phyloP scores from a whole-genome alignment of 2,113 vertebrate genomes.

The Leptocoma aspasia region DNA sequence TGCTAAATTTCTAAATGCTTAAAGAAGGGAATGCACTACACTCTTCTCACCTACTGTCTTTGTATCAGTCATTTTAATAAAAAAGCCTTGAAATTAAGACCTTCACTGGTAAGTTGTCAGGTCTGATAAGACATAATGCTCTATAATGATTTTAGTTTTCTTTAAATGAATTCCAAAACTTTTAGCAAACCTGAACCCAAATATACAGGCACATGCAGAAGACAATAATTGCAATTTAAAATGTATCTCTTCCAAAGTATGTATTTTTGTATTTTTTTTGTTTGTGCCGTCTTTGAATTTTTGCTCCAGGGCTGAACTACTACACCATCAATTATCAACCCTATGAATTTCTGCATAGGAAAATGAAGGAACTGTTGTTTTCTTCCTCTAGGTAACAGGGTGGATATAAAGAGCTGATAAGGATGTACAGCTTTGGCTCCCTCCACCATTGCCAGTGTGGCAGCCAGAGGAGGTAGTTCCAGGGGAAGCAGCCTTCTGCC shows the following conservation, averaged over 20 bases:
- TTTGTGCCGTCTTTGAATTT: background rate
- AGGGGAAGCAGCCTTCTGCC: background rate
- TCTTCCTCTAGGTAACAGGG: background rate
- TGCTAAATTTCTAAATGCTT: background rate
- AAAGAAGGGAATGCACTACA: background rate
- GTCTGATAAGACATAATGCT: background rate
- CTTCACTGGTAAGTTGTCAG: background rate
- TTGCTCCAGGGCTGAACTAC: background rate
- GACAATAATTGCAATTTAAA: background rate
- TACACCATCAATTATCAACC: background rate
- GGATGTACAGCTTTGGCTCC: background rate
- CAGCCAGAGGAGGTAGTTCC: background rate
- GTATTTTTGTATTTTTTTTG: too few species aligned
- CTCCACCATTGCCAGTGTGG: background rate
- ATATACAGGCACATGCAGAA: background rate
- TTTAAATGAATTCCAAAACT: background rate
- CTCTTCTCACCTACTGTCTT: background rate
- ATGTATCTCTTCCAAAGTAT: background rate
- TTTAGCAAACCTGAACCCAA: background rate
- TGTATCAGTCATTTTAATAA: background rate
- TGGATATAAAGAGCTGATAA: background rate
- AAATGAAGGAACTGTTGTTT: background rate
- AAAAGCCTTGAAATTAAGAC: background rate
- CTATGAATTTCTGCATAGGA: background rate
- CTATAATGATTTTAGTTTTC: background rate